Evolutionary conservation across 2,888 invertebrate genomes (phyloP).

Genomic region (Ichneumon xanthorius): DNA sequence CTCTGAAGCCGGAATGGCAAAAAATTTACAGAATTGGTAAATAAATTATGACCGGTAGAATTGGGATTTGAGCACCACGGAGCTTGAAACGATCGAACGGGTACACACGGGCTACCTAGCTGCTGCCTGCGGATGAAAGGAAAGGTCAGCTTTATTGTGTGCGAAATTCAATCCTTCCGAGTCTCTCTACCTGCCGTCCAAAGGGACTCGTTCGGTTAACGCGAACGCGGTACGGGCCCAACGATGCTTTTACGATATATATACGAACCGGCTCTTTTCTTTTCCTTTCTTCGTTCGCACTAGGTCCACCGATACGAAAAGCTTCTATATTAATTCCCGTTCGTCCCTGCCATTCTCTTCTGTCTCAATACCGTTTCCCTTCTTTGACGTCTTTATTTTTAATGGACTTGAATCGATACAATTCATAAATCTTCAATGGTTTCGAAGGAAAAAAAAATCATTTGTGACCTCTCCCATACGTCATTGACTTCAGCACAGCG

Average conservation of each 20-base stretch:
- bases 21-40: background rate
- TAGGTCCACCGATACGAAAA: background rate
- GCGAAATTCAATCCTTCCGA: conserved; percentile 74
- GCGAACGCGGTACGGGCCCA: conserved; percentile 46
- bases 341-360: background rate
- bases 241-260: conserved; percentile 29
- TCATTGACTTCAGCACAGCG: background rate
- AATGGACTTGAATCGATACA: background rate
- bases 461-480: background rate
- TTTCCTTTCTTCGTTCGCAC: conserved; percentile 19
- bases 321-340: background rate
- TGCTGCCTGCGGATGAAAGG: conserved; percentile 64
- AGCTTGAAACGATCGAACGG: conserved; percentile 44
- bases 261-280: conserved; percentile 4
- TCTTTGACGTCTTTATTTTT: background rate
- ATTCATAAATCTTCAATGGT: background rate
- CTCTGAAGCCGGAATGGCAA: background rate
- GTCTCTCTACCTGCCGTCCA: conserved; percentile 66
- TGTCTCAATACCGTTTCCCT: background rate
- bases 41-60: background rate
- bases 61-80: conserved; percentile 69
- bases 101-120: conserved; percentile 38
- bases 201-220: conserved; percentile 61
- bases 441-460: background rate
- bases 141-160: conserved; percentile 75